A percentile compares a stretch with the other conserved stretches of the same genome.
phyloP scores from a whole-genome alignment of 2,888 invertebrate species.

The Lasioglossum villosulum region DNA sequence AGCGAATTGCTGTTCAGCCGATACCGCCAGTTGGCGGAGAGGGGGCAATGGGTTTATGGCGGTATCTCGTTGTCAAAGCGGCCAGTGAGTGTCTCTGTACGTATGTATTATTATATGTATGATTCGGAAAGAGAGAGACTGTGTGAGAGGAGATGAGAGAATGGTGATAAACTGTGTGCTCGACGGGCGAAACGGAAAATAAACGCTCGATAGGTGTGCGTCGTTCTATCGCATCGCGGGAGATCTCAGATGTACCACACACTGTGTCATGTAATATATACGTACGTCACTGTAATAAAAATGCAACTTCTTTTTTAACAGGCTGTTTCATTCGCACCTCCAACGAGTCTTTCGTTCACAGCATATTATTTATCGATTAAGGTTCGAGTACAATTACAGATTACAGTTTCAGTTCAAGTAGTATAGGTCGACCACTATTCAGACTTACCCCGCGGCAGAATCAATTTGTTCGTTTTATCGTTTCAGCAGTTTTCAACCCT shows the following conservation, averaged over 20 bases:
- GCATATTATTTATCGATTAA: not conserved
- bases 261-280: slow-evolving; percentile 76
- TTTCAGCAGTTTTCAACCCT: no score
- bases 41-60: slow-evolving; percentile 8
- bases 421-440: no score
- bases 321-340: not conserved
- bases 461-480: no score
- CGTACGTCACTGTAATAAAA: slow-evolving; percentile 80
- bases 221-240: slow-evolving; percentile 40
- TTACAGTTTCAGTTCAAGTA: no score
- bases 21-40: not conserved
- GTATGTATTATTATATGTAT: not conserved
- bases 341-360: not conserved
- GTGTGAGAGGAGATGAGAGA: not conserved
- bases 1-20: slow-evolving; percentile 45
- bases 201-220: slow-evolving; percentile 33
- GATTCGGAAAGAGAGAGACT: not conserved
- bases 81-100: not conserved
- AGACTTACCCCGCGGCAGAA: no score
- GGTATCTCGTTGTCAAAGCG: slow-evolving; percentile 23
- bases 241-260: slow-evolving; percentile 56
- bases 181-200: slow-evolving; percentile 18
- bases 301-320: slow-evolving; percentile 77
- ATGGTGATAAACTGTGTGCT: slow-evolving; percentile 21
- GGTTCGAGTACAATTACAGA: no score